Conservation (phyloP, 2,888 invertebrate genomes). For the Ophion costatus region DNA sequence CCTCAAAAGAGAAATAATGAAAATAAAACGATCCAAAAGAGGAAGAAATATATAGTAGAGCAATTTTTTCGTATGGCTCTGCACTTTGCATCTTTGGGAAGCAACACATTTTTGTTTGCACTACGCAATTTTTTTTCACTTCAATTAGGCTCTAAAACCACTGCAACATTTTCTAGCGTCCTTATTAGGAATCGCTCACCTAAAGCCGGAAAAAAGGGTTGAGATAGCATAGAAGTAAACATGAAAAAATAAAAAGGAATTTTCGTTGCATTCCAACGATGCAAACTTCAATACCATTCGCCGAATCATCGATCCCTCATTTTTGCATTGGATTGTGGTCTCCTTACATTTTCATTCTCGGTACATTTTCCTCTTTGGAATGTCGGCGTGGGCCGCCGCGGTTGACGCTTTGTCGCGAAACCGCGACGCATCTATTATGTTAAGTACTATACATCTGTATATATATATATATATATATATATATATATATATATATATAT, state of each 20-base stretch:
- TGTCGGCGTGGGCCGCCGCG: constrained; percentile 27
- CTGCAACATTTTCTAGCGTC: too few relatives aligned
- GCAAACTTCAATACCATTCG: background rate
- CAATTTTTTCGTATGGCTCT: too few relatives aligned
- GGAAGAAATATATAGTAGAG: too few relatives aligned
- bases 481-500: background rate
- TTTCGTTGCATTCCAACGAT: background rate
- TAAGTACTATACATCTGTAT: background rate
- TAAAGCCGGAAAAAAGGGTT: too few relatives aligned
- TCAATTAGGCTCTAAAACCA: too few relatives aligned
- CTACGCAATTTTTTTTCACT: too few relatives aligned
- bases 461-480: constrained; percentile 4
- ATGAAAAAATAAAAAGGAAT: background rate
- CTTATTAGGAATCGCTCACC: too few relatives aligned
- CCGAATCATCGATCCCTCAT: background rate
- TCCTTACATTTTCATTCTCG: background rate
- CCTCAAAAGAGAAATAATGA: too few relatives aligned
- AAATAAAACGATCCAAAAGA: too few relatives aligned
- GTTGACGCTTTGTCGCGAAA: constrained; percentile 32
- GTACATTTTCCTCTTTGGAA: constrained; percentile 42
- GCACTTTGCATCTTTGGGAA: too few relatives aligned
- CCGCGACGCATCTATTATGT: constrained; percentile 38
- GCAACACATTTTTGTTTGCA: too few relatives aligned
- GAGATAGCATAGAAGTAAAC: too few relatives aligned
- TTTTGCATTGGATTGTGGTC: background rate